These are phyloP conservation scores for Pimpla rufipes DNA, from an alignment of 2,888 invertebrate species.

Conservation along the genomic window DNA sequence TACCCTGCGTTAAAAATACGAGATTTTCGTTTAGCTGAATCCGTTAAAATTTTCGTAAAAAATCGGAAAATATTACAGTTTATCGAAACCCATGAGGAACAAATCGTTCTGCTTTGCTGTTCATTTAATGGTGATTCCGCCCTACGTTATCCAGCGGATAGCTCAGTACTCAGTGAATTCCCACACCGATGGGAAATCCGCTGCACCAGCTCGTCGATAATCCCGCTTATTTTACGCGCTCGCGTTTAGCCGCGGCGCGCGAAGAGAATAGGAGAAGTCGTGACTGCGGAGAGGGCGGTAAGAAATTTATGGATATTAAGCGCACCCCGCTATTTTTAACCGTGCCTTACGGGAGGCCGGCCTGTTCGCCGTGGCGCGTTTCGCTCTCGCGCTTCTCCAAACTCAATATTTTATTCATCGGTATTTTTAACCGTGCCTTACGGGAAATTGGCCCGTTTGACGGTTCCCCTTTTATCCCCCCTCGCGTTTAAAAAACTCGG, in stretches of 20 bases:
- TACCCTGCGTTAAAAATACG: too few relatives aligned
- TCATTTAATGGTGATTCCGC: too few relatives aligned
- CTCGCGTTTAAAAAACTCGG: background rate
- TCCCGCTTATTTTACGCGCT: conserved; percentile 44
- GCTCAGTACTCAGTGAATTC: background rate
- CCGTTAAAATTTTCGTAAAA: too few relatives aligned
- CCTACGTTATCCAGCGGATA: background rate
- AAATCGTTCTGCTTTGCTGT: too few relatives aligned
- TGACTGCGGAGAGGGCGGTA: background rate
- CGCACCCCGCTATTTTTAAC: conserved; percentile 22
- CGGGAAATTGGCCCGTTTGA: conserved; percentile 4
- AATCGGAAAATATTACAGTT: too few relatives aligned
- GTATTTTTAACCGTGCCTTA: background rate
- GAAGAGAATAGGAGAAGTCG: conserved; percentile 6
- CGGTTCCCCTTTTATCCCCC: background rate
- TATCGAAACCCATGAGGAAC: too few relatives aligned
- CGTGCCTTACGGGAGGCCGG: conserved; percentile 5
- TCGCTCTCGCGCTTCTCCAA: background rate
- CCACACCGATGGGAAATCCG: conserved; percentile 17
- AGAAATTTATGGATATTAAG: conserved; percentile 45
- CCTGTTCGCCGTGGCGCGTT: background rate
- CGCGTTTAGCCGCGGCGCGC: conserved; percentile 23
- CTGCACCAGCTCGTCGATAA: background rate
- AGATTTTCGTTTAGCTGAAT: too few relatives aligned
- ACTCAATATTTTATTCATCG: conserved; percentile 7